A percentile compares a stretch with the other conserved stretches of the same genome.
Evolutionary conservation across 2,113 vertebrate species (phyloP).

Genomic region (Paracanthobrama guichenoti): DNA sequence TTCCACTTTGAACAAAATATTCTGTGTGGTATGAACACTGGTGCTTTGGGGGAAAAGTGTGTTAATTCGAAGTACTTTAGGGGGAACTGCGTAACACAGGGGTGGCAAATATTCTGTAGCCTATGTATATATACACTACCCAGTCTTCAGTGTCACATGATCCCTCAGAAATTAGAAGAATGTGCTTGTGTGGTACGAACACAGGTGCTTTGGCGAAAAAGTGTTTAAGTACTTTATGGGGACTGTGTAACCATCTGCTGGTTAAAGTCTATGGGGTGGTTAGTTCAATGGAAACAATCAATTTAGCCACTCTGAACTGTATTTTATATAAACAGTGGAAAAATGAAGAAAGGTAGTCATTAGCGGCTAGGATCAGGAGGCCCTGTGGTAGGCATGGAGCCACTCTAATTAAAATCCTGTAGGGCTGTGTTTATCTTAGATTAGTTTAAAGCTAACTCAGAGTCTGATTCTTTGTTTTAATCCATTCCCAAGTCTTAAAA

Average conservation of each 20-base stretch:
- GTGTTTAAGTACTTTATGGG: not conserved
- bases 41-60: not conserved
- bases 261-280: not conserved
- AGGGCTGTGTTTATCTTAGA: slow-evolving; percentile 50
- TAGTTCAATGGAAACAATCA: not conserved
- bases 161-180: no score
- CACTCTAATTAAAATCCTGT: slow-evolving; percentile 50
- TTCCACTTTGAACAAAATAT: not conserved
- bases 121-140: no score
- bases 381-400: slow-evolving; percentile 13
- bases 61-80: not conserved
- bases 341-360: slow-evolving; percentile 18
- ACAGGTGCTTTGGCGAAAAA: not conserved
- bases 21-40: not conserved
- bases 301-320: slow-evolving; percentile 29
- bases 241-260: not conserved
- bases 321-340: slow-evolving; percentile 19
- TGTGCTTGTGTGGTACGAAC: not conserved
- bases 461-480: slow-evolving; percentile 26
- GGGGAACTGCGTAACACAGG: not conserved
- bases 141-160: no score
- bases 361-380: slow-evolving; percentile 3
- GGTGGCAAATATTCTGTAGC: no score
- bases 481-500: not conserved
- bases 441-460: slow-evolving; percentile 41